These are phyloP conservation scores for Hemaris fuciformis DNA, from an alignment of 2,888 invertebrate genomes.

Conservation along the genomic window DNA sequence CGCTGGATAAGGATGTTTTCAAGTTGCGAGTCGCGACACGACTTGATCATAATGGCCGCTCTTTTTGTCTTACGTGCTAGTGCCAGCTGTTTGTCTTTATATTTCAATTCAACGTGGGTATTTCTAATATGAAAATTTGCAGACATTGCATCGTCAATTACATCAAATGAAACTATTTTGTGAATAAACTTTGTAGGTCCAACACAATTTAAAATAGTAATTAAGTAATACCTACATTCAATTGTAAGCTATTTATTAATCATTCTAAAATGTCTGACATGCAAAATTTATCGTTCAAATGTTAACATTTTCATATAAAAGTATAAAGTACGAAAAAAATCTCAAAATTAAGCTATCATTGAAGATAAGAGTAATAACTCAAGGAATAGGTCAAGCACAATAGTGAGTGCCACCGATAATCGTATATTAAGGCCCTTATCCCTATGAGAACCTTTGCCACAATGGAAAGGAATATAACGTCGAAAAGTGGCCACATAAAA, in stretches of 20 bases:
- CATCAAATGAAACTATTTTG: no score
- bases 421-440: conserved; percentile 81
- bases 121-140: no score
- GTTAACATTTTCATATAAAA: no score
- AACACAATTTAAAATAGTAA: no score
- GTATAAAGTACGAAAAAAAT: conserved; percentile 40
- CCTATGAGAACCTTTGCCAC: conserved; percentile 77
- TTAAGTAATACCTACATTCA: no score
- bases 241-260: no score
- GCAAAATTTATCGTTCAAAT: no score
- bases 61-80: conserved; percentile 24
- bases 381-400: conserved; percentile 77
- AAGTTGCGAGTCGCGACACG: conserved; percentile 60
- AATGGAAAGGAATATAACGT: conserved; percentile 79
- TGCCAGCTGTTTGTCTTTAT: neutral
- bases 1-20: conserved; percentile 74
- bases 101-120: neutral
- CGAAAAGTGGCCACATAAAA: conserved; percentile 81
- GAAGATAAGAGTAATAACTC: conserved; percentile 73
- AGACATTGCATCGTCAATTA: no score
- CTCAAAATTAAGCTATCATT: conserved; percentile 62
- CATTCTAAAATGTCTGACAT: no score
- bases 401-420: conserved; percentile 80
- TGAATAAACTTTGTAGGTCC: no score
- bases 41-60: conserved; percentile 53